phyloP scores from a whole-genome alignment of 2,797 vertebrate genomes.

The Morelia viridis region DNA sequence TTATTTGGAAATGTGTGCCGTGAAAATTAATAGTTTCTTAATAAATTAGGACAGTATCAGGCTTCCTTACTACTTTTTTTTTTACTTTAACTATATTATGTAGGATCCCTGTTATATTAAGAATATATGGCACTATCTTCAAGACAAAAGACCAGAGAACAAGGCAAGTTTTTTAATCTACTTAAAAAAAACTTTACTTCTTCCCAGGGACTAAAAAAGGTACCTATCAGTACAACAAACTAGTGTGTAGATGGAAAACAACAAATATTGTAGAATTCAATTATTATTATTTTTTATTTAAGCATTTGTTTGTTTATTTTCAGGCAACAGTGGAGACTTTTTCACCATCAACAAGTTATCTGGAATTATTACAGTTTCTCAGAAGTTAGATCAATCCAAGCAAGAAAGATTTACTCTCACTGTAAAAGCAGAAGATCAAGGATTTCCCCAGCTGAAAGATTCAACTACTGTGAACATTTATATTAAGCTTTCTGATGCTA shows the following conservation, averaged over 20 bases:
- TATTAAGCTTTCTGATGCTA: conserved; percentile 80
- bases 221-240: conserved; percentile 17
- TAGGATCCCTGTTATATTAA: conserved; percentile 41
- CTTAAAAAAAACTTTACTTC: not conserved
- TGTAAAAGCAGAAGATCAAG: conserved; percentile 88
- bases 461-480: conserved; percentile 81
- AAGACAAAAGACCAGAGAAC: not conserved
- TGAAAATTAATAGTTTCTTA: not conserved
- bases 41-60: not conserved
- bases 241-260: conserved; percentile 25
- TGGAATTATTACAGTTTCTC: conserved; percentile 83
- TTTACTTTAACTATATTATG: conserved; percentile 40
- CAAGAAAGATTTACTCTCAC: conserved; percentile 83
- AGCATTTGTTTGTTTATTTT: conserved; percentile 49
- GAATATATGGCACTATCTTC: not conserved
- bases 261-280: conserved; percentile 5
- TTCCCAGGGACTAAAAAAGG: conserved; percentile 30
- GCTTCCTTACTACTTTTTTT: conserved; percentile 45
- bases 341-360: conserved; percentile 82
- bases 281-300: conserved; percentile 12
- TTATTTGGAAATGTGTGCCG: not conserved
- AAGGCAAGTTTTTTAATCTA: not conserved
- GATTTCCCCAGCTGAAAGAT: conserved; percentile 85
- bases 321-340: conserved; percentile 85
- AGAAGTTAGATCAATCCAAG: conserved; percentile 74